Base-by-base conservation (phyloP, 92 coral and sea anemone genomes). In the Zoanthus gigantus region DNA sequence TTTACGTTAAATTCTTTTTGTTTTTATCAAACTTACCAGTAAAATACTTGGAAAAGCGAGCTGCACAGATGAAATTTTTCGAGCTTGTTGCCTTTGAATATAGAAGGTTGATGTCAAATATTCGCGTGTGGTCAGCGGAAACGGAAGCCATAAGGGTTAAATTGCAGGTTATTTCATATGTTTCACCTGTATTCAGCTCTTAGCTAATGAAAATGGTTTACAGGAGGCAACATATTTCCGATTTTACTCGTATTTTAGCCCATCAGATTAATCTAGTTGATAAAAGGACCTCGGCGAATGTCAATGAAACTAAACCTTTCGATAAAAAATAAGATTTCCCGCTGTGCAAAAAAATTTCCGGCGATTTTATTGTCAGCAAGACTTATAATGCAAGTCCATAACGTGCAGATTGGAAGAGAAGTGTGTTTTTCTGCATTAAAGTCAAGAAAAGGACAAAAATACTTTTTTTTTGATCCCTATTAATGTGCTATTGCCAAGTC, bases 291-390 rank as follows among this genome's bases (percentile, higher is more conserved):
- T 71, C 11, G 46, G 85, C 65, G 15, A 65, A 65, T 57, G 85
- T 81, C 85, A 81, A 81, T 66, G 85, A 81, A 81, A 81, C 66
- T 81, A 81, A 81, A 81, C 85, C 18, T 47, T 66, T 67, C 16
- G 76, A 81, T 81, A 47, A 81, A 81, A 65, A 30, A 37, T 37
- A n/a, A 14, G 34, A 71, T 50, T n/a, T 63, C 85, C 85, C 28
- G 85, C 76, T 65, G 85, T 14, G 85, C 58, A 2, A 37, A 15
- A n/a, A 81, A 81, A 65, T 67, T 81, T 81, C 74, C 85, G 85
- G 61, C 85, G 37, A 6, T 48, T 65, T 46, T 66, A 46, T 46
- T 81, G 72, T 17, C 52, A 42, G 84, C 71, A 58, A 58, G 85
- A 69, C 17, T 63, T 23, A 46, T 67, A 44, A 6, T 81, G 75